Evolutionary conservation across 2,888 invertebrate species (phyloP).

Genomic region (Seladonia tumulorum): DNA sequence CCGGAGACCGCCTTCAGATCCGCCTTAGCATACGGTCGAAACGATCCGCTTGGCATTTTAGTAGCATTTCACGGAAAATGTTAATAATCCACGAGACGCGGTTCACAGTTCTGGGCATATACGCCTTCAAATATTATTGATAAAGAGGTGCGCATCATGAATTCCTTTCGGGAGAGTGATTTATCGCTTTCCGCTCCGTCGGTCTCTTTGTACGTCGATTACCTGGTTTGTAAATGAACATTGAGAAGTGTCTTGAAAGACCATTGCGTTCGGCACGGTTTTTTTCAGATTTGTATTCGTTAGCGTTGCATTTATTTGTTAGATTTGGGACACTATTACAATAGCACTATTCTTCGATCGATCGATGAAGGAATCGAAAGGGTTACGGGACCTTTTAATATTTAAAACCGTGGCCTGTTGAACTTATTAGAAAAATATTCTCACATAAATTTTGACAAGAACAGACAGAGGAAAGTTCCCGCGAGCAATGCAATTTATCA

Average conservation of each 20-base stretch:
- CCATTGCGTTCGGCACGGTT: background rate
- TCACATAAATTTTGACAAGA: background rate
- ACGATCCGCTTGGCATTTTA: slow-evolving; percentile 34
- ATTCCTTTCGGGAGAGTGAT: background rate
- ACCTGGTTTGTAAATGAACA: background rate
- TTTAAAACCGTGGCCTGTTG: background rate
- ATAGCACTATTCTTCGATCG: background rate
- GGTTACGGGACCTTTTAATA: background rate
- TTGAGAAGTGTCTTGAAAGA: background rate
- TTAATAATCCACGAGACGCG: slow-evolving; percentile 9
- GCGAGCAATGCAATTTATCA: too few species aligned
- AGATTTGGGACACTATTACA: background rate
- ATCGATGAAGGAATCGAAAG: background rate
- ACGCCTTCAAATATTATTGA: slow-evolving; percentile 9
- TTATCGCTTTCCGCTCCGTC: background rate
- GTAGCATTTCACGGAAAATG: slow-evolving; percentile 47
- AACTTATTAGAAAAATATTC: background rate
- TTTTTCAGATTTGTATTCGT: slow-evolving; percentile 11
- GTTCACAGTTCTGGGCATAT: background rate
- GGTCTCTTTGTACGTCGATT: background rate
- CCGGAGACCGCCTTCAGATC: slow-evolving; percentile 43
- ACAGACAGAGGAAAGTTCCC: background rate
- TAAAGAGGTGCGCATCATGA: background rate
- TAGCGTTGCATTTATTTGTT: background rate
- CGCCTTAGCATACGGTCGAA: background rate